A percentile compares a stretch with the other conserved stretches of the same genome.
Evolutionary conservation across 35 echinoderm and acorn worm genomes (phyloP).

Genomic region (Ophioderma brevispina): DNA sequence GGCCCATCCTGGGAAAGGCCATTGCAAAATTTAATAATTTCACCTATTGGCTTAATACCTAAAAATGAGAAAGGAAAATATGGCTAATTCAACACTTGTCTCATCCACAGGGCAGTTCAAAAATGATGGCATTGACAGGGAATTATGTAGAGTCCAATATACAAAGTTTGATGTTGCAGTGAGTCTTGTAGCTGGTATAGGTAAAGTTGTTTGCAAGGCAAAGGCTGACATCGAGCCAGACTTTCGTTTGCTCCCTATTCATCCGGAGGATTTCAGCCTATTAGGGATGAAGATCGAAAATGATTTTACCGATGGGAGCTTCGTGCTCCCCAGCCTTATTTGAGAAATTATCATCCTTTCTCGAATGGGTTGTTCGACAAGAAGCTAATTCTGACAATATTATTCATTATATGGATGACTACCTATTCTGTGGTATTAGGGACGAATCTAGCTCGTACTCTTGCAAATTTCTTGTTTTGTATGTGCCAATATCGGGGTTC

Average conservation of each 20-base stretch:
- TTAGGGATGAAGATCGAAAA: not conserved
- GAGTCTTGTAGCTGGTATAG: not conserved
- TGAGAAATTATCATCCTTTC: not conserved
- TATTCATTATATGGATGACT: not conserved
- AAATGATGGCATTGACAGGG: not conserved
- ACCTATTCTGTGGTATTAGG: not conserved
- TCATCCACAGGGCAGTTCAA: not conserved
- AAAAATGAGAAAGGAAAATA: not conserved
- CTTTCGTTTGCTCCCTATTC: not conserved
- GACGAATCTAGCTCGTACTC: not conserved
- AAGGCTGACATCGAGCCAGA: not conserved
- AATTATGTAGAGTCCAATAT: too few species aligned
- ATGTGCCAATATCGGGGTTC: not conserved
- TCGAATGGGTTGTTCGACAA: not conserved
- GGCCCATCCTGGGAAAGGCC: not conserved
- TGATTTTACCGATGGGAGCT: not conserved
- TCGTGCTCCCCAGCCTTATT: too few species aligned
- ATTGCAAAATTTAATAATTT: not conserved
- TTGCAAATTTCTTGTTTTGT: not conserved
- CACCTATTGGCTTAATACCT: not conserved
- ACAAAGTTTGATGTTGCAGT: not conserved
- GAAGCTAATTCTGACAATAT: not conserved
- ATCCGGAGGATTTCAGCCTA: not conserved
- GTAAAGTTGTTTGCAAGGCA: not conserved
- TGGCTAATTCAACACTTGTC: not conserved